A percentile compares a stretch with the other conserved stretches of the same genome.
phyloP scores from a whole-genome alignment of 2,888 invertebrate genomes.

The Cryptus viduatorius region DNA sequence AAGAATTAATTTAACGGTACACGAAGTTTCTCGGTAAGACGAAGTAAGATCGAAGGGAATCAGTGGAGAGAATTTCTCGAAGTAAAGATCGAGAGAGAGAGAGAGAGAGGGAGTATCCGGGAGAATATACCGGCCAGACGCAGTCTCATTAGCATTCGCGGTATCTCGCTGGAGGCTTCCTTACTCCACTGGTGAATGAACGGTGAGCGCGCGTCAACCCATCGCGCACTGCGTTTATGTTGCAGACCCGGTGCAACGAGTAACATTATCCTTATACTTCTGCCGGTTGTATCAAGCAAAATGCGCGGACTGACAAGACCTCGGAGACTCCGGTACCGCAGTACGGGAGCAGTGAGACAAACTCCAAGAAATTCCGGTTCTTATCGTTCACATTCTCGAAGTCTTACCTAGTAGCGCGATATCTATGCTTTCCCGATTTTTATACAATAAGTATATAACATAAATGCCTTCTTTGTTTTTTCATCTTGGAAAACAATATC shows the following conservation, averaged over 20 bases:
- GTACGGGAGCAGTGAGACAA: conserved; percentile 5
- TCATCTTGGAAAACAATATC: background rate
- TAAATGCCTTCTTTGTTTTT: background rate
- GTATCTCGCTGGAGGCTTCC: conserved; percentile 76
- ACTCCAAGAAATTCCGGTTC: conserved; percentile 14
- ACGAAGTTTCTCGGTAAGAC: conserved; percentile 65
- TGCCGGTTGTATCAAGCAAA: conserved; percentile 63
- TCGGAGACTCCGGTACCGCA: background rate
- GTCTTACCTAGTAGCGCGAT: background rate
- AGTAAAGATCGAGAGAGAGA: conserved; percentile 24
- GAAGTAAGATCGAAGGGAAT: conserved; percentile 10
- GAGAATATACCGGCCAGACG: conserved; percentile 70
- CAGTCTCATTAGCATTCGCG: conserved; percentile 79
- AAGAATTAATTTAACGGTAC: conserved; percentile 73
- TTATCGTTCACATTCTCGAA: background rate
- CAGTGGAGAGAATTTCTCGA: conserved; percentile 9
- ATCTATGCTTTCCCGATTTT: background rate
- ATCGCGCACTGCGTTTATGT: conserved; percentile 57
- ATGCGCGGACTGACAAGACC: conserved; percentile 34
- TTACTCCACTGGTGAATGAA: conserved; percentile 78
- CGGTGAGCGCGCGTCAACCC: conserved; percentile 71
- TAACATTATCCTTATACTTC: conserved; percentile 52
- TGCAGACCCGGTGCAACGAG: conserved; percentile 68
- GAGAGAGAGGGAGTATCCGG: conserved; percentile 30
- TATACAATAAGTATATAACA: background rate